Conservation (phyloP, 2,113 vertebrate species). For the Ammospiza nelsoni region DNA sequence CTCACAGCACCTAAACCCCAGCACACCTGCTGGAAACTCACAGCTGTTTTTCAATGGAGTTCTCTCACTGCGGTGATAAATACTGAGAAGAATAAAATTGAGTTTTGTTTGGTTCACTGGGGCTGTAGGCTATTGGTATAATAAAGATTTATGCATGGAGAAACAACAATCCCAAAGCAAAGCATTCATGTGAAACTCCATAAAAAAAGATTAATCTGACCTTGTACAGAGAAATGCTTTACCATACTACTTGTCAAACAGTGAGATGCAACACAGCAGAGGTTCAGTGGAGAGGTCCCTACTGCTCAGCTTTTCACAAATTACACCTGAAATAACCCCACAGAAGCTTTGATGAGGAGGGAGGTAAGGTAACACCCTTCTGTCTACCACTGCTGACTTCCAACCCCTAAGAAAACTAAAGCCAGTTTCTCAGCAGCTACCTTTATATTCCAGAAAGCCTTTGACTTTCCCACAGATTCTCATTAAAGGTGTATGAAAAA, state of each 20-base stretch:
- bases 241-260: not conserved
- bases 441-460: not conserved
- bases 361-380: not conserved
- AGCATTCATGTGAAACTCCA: slow-evolving; percentile 41
- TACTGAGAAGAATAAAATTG: slow-evolving; percentile 20
- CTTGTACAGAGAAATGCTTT: slow-evolving; percentile 3
- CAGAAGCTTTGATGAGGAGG: not conserved
- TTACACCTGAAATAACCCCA: not conserved
- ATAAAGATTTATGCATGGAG: slow-evolving; percentile 61
- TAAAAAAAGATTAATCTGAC: slow-evolving; percentile 44
- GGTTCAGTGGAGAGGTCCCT: not conserved
- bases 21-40: not conserved
- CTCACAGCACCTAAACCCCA: not conserved
- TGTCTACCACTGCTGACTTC: not conserved
- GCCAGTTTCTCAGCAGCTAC: not conserved
- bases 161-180: slow-evolving; percentile 50
- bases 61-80: slow-evolving; percentile 25
- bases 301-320: not conserved
- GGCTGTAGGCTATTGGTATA: slow-evolving; percentile 37
- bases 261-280: not conserved
- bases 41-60: not conserved
- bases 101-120: slow-evolving; percentile 33
- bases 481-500: not conserved
- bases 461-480: not conserved
- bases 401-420: not conserved